Evolutionary conservation across 2,797 vertebrate species (phyloP).

Genomic region (Cercopithecus hamlyni): DNA sequence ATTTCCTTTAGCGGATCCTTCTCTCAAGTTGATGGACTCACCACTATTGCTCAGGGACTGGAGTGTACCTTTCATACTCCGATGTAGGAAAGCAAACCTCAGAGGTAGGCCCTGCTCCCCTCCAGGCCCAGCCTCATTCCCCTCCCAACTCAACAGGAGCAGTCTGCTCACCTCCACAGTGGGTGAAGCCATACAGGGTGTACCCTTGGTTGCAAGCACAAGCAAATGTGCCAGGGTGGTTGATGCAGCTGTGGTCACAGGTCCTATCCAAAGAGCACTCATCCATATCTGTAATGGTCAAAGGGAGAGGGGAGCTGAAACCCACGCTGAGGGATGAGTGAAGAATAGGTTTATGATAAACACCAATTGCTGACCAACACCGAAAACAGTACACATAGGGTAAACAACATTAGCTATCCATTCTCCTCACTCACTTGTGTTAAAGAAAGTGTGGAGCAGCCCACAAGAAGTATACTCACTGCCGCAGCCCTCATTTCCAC

Average conservation of each 20-base stretch:
- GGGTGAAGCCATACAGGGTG: slow-evolving; percentile 95
- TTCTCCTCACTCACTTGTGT: not conserved
- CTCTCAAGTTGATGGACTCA: not conserved
- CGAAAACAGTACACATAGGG: not conserved
- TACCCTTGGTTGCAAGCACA: slow-evolving; percentile 95
- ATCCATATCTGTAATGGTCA: slow-evolving; percentile 93
- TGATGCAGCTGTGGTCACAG: slow-evolving; percentile 97
- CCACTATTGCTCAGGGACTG: not conserved
- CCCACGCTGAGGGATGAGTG: not conserved
- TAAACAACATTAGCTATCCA: not conserved
- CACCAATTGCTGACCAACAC: not conserved
- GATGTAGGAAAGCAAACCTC: not conserved
- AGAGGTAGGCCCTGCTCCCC: not conserved
- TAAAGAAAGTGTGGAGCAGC: not conserved
- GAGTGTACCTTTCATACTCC: not conserved
- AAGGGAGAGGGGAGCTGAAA: slow-evolving; percentile 41
- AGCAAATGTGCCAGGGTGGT: slow-evolving; percentile 94
- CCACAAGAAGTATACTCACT: not conserved
- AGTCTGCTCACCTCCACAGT: slow-evolving; percentile 94
- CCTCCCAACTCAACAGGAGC: not conserved
- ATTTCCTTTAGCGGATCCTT: not conserved
- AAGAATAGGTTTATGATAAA: not conserved
- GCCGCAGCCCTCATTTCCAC: not conserved
- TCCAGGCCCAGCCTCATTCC: not conserved
- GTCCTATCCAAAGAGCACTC: slow-evolving; percentile 97